Evolutionary conservation across 1,140 invertebrate genomes (phyloP), one percentile per base, ranked within the genome.

Genomic region (Spodoptera litura): DNA sequence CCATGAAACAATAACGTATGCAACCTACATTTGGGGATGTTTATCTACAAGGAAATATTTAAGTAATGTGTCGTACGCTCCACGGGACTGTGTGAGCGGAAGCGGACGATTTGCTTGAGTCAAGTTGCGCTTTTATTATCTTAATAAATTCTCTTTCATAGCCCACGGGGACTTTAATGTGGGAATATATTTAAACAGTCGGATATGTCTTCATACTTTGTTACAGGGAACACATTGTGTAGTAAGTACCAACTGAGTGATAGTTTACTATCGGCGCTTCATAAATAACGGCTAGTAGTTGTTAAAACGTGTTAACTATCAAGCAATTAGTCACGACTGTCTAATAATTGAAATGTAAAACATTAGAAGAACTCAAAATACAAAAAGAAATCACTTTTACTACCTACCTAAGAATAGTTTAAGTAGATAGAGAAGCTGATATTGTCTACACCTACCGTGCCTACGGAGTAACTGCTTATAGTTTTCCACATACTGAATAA

Each of bases 81-180:
- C 2, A 8, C 38, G 27, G 71, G 71, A 81, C 79, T 82, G 72
- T 88, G 81, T 74, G 81, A 89, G 83, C 89, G 88, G 88, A 91
- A 89, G 81, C 71, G 62, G 72, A 55, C 83, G 82, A 89, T 90
- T 38, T 89, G 85, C 78, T 74, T 77, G 83, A 82, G 80, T 88
- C 84, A 82, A 80, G 81, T 87, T 88, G 83, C 84, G 80, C 83
- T 84, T 59, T 68, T 80, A 76, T 78, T 71, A 75, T 78, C 70
- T 64, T 75, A 74, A 80, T 73, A 73, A 73, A 49, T 59, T 59
- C 71, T 61, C n/a, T 35, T 8, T 11, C 55, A 73, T n/a, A 25
- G 15, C 27, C 4, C 44, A 25, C 35, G 9, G 20, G 25, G 55
- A 51, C 53, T 44, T 5, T 59, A 44, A 73, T 58, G 71, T 73